Base-by-base conservation (phyloP, 2,113 vertebrate genomes). In the Oncorhynchus clarkii region DNA sequence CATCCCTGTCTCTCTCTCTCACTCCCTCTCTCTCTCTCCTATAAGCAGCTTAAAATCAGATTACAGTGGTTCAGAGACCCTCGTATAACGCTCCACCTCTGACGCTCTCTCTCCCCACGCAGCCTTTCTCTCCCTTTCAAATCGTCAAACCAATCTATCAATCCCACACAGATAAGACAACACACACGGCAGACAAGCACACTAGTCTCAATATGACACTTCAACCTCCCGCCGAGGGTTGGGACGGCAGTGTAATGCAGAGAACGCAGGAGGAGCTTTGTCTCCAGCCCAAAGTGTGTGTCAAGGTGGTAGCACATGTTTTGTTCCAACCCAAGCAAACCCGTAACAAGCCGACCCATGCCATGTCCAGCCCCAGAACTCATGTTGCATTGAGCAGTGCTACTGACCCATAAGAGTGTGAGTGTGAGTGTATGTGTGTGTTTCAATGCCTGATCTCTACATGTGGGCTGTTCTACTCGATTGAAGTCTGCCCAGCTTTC, bases 1-100 rank as follows among this genome's bases (percentile, higher is more conserved):
- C 29, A 27, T 68, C 27, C 16, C 29, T n/a, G 4, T 68, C 67
- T 22, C 67, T 29, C 66, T n/a, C 18, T 0, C 29, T 8, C 66
- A 1, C 66, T 67, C 14, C 5, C 67, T 29, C 66, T 1, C 29
- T 8, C 66, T 67, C 29, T 34, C 34, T 69, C 85, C 86, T 84
- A 81, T 91, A 90, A 91, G 85, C 86, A 83, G 86, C 87, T 91
- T 89, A 86, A 54, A 80, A 80, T 82, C 83, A 90, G 85, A 92
- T 89, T 82, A 89, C 64, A 76, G 80, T 84, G 66, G 78, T 80
- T 80, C 78, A 86, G 57, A 79, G 77, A 79, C 59, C 59, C 59
- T 60, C 49, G 3, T 60, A n/a, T n/a, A 14, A 60, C 3, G n/a
- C 49, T 16, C 49, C 27, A 18, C 16, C 29, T 67, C 24, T 67